Base-by-base conservation (phyloP, 2,888 invertebrate genomes). In the Dascillus cervinus region DNA sequence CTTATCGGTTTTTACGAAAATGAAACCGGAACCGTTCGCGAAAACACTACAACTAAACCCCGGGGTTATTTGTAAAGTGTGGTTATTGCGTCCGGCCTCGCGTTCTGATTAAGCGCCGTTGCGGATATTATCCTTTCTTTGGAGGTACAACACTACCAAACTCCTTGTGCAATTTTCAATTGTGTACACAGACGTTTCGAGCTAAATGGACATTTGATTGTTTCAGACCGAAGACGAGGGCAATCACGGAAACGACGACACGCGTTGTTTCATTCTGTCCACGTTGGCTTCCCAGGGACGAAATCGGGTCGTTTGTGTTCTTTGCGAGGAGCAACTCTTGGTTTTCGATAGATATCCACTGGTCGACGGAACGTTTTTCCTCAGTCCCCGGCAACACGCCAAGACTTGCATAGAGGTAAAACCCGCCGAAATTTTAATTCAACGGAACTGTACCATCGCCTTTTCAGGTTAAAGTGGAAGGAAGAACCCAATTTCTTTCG, bases 271-370 rank as follows among this genome's bases (percentile, higher is more conserved):
- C 72, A 89, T 97, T 53, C 72, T 97, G 60, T 91, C 94, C 39
- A 92, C 91, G 22, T 70, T 97, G 60, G 94, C 94, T 41, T 88
- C 88, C 14, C 82, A 90, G 60, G 89, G 91, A 56, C 84, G 87
- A 67, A 82, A 84, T 43, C 75, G 81, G 53, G 89, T 86, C 22
- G 79, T 79, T 33, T 96, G 86, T 68, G 86, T 90, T 43, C 74
- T 86, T 48, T 95, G 97, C 70, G 82, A 87, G 55, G 83, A 82
- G 32, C 79, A 85, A 37, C 76, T 97, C 75, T 76, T 85, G 46
- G 92, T 97, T 37, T 97, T 91, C 69, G 97, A 97, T 70, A 81
- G 94, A 58, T 97, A 96, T 69, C 97, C 97, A 1, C 73, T 98
- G 49, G 85, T 97, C 23, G 96, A 98, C 63, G 97, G 97, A 34